These are phyloP conservation scores for Smittia sp. DNA, from an alignment of 2,888 invertebrate species.

Conservation along the genomic window DNA sequence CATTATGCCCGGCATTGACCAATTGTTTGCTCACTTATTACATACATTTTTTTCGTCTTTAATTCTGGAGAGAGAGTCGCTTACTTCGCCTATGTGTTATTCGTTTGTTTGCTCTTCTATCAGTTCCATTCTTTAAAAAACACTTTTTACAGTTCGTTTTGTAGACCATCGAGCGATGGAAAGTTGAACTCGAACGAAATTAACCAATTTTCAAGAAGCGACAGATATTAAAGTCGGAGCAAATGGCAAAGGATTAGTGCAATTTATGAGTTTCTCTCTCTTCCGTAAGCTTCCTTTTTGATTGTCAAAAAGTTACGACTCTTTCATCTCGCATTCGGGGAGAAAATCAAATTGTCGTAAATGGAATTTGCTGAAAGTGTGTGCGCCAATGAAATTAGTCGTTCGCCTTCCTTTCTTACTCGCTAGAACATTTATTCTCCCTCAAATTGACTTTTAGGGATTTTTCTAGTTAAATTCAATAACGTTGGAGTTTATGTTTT, in stretches of 20 bases:
- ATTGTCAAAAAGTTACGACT: neutral
- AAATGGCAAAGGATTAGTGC: neutral
- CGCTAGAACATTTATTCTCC: neutral
- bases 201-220: neutral
- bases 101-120: conserved; percentile 41
- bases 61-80: conserved; percentile 1
- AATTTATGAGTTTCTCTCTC: no score
- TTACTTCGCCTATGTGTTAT: conserved; percentile 9
- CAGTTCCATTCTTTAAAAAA: conserved; percentile 38
- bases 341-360: conserved; percentile 13
- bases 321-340: neutral
- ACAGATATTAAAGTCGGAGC: neutral
- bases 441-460: neutral
- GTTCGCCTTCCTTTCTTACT: neutral
- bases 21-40: conserved; percentile 41
- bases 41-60: conserved; percentile 26
- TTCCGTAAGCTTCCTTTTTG: no score
- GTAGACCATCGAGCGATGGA: neutral
- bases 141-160: conserved; percentile 24
- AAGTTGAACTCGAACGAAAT: neutral
- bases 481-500: neutral
- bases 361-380: neutral
- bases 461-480: neutral
- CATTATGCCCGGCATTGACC: conserved; percentile 40
- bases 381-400: neutral